A percentile compares a stretch with the other conserved stretches of the same genome.
These are phyloP conservation scores for Craniophora ligustri DNA, from an alignment of 2,888 invertebrate species.

Conservation along the genomic window DNA sequence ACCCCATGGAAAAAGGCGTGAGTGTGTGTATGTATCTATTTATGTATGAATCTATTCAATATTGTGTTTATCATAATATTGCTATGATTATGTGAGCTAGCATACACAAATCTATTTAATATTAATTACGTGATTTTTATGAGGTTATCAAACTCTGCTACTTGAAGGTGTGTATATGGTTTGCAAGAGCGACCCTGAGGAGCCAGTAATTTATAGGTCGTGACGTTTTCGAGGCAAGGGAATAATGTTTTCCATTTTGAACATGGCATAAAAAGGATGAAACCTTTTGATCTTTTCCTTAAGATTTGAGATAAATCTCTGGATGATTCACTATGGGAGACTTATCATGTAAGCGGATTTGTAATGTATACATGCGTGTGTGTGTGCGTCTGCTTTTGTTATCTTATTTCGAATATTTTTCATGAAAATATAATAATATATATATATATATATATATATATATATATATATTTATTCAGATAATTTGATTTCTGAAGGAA, in stretches of 20 bases:
- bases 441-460: too few relatives aligned
- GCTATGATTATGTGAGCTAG: too few relatives aligned
- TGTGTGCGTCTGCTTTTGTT: background rate
- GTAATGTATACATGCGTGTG: constrained; percentile 7
- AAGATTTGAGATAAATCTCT: constrained; percentile 46
- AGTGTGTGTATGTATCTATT: too few relatives aligned
- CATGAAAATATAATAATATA: too few relatives aligned
- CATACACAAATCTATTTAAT: too few relatives aligned
- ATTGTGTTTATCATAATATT: too few relatives aligned
- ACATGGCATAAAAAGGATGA: constrained; percentile 44
- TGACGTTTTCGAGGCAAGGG: constrained; percentile 39
- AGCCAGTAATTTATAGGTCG: constrained; percentile 38
- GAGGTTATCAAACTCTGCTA: constrained; percentile 33
- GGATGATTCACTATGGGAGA: constrained; percentile 22
- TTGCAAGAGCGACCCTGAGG: constrained; percentile 29
- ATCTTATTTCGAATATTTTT: background rate
- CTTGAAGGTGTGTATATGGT: constrained; percentile 31
- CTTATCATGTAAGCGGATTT: constrained; percentile 32
- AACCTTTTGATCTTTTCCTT: constrained; percentile 37
- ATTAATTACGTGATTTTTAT: constrained; percentile 6
- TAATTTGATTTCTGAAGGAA: too few relatives aligned
- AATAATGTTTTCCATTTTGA: constrained; percentile 37
- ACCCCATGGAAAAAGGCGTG: too few relatives aligned
- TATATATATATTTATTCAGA: too few relatives aligned
- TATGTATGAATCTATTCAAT: too few relatives aligned